Conservation (phyloP, 2,113 vertebrate species). For the Actenoides hombroni region DNA sequence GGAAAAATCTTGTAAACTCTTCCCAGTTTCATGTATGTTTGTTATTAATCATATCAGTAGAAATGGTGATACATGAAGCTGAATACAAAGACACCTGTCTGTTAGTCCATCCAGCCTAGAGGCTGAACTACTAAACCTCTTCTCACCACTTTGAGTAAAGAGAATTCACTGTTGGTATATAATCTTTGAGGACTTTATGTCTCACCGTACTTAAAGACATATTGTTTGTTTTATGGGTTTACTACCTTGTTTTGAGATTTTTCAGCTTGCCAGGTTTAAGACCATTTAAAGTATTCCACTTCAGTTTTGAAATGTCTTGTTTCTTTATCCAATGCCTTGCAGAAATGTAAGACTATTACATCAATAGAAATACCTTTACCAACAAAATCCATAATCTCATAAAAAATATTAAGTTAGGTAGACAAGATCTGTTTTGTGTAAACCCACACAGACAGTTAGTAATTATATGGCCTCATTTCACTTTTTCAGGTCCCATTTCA, state of each 20-base stretch:
- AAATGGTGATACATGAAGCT: background rate
- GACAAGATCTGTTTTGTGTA: slow-evolving; percentile 4
- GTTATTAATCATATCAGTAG: background rate
- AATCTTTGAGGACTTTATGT: background rate
- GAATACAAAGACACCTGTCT: background rate
- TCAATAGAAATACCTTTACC: slow-evolving; percentile 24
- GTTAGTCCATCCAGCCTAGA: background rate
- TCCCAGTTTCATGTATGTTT: background rate
- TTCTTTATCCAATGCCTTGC: background rate
- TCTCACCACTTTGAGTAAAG: background rate
- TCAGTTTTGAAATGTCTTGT: background rate
- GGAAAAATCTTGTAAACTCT: background rate
- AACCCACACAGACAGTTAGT: background rate
- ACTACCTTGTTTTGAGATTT: background rate
- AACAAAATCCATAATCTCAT: slow-evolving; percentile 52
- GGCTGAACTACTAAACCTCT: background rate
- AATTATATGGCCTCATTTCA: slow-evolving; percentile 23
- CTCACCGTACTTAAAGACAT: background rate
- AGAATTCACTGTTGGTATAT: background rate
- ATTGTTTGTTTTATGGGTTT: background rate
- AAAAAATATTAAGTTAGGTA: slow-evolving; percentile 42
- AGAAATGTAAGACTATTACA: background rate
- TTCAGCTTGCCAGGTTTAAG: background rate
- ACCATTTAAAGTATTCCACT: background rate
- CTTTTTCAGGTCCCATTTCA: slow-evolving; percentile 28